Base-by-base conservation (phyloP, 2,113 vertebrate genomes). In the Coregonus clupeaformis region DNA sequence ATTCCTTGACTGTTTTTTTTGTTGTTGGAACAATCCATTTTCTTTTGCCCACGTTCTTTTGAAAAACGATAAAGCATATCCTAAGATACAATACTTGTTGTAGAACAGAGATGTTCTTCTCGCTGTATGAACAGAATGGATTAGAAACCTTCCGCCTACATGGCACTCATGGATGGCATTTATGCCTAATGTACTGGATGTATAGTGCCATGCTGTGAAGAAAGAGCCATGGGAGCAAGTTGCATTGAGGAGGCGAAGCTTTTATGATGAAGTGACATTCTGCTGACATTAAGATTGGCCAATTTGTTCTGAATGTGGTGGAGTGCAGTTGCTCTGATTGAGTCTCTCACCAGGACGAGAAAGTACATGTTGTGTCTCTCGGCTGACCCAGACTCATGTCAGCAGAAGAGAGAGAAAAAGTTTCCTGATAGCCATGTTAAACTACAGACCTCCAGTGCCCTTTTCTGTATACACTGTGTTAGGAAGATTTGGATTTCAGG, bases 261-360 rank as follows among this genome's bases (percentile, higher is more conserved):
- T 92, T 93, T 92, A 92, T 91, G 88, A 92, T 90, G 89, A 92
- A 91, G 89, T 93, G 92, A 93, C 93, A 93, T 94, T 94, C 93
- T 87, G 86, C 90, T 93, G 91, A 92, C 93, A 93, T 92, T 92
- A 92, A 93, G 92, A 93, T 92, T 93, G 91, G 91, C 88, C 92
- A 91, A 92, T 93, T 92, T 93, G 84, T 91, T 89, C 89, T 82
- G 84, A 78, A 90, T 89, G 89, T 87, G 87, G 86, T 85, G 77
- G 85, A 88, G 88, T 86, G 89, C 87, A 89, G 87, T 90, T 85
- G 84, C 86, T 84, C 82, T 85, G 82, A 88, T 49, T 76, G 78
- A 87, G 84, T 87, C 84, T 89, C 85, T 85, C 84, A 81, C 82
- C 82, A 74, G 79, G 80, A 89, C 71, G 63, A 83, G 73, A 89